Conservation (phyloP, 2,888 invertebrate genomes). For the Unio delphinus region DNA sequence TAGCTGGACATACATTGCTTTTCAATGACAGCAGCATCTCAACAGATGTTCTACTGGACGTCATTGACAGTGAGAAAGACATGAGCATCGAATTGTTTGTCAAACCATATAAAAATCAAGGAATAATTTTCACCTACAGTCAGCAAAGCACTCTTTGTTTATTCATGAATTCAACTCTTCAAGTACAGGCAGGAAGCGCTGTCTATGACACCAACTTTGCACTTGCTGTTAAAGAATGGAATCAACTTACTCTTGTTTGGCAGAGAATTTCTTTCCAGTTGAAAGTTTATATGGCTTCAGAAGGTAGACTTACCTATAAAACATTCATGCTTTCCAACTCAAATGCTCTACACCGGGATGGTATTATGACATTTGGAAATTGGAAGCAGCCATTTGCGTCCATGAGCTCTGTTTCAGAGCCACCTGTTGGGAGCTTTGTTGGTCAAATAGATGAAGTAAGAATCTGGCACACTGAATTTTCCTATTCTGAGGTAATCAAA, state of each 20-base stretch:
- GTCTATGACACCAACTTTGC: slow-evolving; percentile 27
- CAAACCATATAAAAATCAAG: slow-evolving; percentile 16
- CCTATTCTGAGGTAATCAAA: slow-evolving; percentile 15
- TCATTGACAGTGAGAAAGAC: slow-evolving; percentile 22
- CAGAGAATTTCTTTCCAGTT: slow-evolving; percentile 6
- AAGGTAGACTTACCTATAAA: neutral
- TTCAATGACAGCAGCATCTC: slow-evolving; percentile 16
- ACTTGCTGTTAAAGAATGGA: slow-evolving; percentile 34
- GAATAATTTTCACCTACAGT: slow-evolving; percentile 25
- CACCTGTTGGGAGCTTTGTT: slow-evolving; percentile 2
- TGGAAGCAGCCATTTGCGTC: slow-evolving; percentile 9
- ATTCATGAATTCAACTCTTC: slow-evolving; percentile 1
- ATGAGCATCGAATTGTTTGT: slow-evolving; percentile 30
- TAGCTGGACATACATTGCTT: slow-evolving; percentile 21
- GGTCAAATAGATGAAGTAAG: slow-evolving; percentile 42
- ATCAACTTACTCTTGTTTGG: slow-evolving; percentile 39
- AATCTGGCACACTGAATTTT: slow-evolving; percentile 23
- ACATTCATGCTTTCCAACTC: neutral
- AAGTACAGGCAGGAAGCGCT: slow-evolving; percentile 11
- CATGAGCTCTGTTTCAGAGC: neutral
- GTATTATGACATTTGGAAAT: slow-evolving; percentile 16
- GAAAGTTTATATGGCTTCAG: slow-evolving; percentile 6
- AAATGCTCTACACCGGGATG: slow-evolving; percentile 4
- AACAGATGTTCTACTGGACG: slow-evolving; percentile 11
- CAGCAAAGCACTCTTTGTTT: too few species aligned